Evolutionary conservation across 2,113 vertebrate species (phyloP), one percentile per base, ranked within the genome.

Genomic region (Gambusia holbrooki): DNA sequence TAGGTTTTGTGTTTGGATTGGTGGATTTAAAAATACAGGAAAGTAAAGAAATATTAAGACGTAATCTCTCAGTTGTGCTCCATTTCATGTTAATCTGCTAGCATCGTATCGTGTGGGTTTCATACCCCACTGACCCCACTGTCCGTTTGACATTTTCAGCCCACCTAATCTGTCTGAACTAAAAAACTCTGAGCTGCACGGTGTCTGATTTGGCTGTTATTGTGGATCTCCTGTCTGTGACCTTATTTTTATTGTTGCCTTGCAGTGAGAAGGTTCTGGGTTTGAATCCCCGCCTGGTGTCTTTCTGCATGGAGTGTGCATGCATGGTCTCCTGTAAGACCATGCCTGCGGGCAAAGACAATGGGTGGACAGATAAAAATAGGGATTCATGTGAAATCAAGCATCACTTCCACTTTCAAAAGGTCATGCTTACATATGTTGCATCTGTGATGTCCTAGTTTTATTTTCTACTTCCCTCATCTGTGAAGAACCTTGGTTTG

Each of bases 31-130:
- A 64, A 33, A 19, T 73, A 4, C 42, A 33, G 2, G 28, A n/a
- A 13, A 32, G n/a, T 25, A 17, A 62, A 29, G 37, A 64, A 62
- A 22, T 68, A 58, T 14, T 62, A 32, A 68, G 30, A 79, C 37
- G 60, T 58, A 35, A 66, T 68, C 48, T 45, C 65, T 70, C 48
- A 71, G 62, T 76, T 40, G 17, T 68, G 3, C 65, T 73, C 30
- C 13, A 25, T 73, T 63, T 62, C 14, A 37, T 69, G n/a, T 71
- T 81, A 67, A 67, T 66, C 68, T 66, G 54, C 51, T 30, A 35
- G 25, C 48, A 28, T 19, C 63, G 48, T 80, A 4, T 35, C 40
- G 15, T 45, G 30, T 69, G 0, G 5, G 7, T 37, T 28, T 71
- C 69, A 25, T 65, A 70, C 29, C 15, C 60, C 15, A 62, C n/a